These are phyloP conservation scores for Apotomis betuletana DNA, from an alignment of 2,888 invertebrate species.

Conservation along the genomic window DNA sequence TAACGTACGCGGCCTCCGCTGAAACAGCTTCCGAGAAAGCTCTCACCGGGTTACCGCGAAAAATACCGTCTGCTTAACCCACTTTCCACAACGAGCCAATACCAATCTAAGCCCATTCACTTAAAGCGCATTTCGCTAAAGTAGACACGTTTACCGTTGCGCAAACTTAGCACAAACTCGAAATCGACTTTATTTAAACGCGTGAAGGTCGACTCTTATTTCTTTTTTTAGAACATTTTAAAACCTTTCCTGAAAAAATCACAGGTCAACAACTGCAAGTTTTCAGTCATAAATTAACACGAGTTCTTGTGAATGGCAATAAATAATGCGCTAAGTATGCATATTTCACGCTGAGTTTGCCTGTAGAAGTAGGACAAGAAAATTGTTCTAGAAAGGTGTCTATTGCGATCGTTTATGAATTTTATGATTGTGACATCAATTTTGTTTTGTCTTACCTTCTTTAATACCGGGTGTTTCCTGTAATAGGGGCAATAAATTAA, in stretches of 20 bases:
- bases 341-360: not conserved
- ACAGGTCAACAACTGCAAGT: constrained; percentile 48
- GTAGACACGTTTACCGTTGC: not conserved
- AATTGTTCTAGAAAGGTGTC: not conserved
- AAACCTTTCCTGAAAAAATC: constrained; percentile 34
- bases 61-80: constrained; percentile 58
- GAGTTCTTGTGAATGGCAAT: not conserved
- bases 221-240: not conserved
- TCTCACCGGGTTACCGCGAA: constrained; percentile 48
- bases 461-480: too few species aligned
- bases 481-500: too few species aligned
- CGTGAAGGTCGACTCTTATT: not conserved
- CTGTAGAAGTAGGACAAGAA: not conserved
- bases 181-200: not conserved
- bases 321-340: not conserved
- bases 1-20: constrained; percentile 33
- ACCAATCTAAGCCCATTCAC: constrained; percentile 2
- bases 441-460: too few species aligned
- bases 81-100: constrained; percentile 46
- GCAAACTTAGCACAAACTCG: not conserved
- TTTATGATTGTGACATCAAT: too few species aligned
- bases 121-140: not conserved
- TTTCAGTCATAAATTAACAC: constrained; percentile 17
- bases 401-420: not conserved
- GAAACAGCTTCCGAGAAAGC: constrained; percentile 43